Percentiles rank a stretch among this genome's conserved stretches.
Conservation (phyloP, 2,888 invertebrate genomes). For the Pristionchus japonicus region DNA sequence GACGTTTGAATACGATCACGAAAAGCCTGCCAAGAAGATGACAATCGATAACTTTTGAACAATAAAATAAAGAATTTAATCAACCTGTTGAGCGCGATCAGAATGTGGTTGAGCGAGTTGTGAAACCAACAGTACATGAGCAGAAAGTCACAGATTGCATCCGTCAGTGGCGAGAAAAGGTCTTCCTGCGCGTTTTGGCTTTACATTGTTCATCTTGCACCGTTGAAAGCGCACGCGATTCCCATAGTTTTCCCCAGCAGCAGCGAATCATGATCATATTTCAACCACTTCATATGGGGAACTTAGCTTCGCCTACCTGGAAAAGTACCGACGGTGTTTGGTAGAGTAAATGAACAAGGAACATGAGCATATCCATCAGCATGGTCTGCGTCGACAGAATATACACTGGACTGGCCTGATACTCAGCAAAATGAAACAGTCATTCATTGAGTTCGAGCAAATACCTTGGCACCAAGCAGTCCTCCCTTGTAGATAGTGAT, state of each 20-base stretch:
- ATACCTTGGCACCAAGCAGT: not conserved
- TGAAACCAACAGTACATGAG: slow-evolving; percentile 26
- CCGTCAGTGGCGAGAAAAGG: not conserved
- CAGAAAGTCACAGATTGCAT: not conserved
- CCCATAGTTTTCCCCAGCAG: too few relatives aligned
- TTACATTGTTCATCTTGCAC: too few relatives aligned
- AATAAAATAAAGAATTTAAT: too few relatives aligned
- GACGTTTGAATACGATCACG: not conserved
- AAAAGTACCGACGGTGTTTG: not conserved
- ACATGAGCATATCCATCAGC: not conserved
- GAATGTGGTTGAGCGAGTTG: not conserved
- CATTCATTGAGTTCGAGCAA: too few relatives aligned
- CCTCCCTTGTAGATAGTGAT: not conserved
- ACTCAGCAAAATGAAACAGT: too few relatives aligned
- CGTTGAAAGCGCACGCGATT: too few relatives aligned
- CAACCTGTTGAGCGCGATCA: not conserved
- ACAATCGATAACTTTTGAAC: too few relatives aligned
- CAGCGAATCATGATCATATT: too few relatives aligned
- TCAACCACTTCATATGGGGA: too few relatives aligned
- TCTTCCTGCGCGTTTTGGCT: not conserved
- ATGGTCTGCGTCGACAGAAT: not conserved
- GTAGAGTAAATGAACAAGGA: not conserved
- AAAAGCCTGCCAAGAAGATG: not conserved
- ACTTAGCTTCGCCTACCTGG: not conserved
- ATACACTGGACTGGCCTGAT: not conserved